Conservation (phyloP, 2,797 vertebrate species). For the Artibeus lituratus region DNA sequence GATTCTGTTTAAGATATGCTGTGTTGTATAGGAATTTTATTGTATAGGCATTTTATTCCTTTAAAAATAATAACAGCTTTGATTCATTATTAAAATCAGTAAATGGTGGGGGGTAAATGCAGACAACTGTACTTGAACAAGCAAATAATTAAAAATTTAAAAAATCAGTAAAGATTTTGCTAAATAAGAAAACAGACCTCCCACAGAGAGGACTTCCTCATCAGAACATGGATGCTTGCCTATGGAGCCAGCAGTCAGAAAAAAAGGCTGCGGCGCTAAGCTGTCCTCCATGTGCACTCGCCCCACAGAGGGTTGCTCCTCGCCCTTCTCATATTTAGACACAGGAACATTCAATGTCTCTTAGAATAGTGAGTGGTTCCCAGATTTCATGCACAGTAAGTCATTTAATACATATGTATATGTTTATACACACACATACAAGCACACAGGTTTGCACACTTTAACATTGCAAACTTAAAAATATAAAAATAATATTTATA, state of each 20-base stretch:
- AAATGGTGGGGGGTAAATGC: background rate
- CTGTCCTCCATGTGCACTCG: background rate
- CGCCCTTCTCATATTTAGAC: background rate
- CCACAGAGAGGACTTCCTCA: background rate
- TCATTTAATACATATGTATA: background rate
- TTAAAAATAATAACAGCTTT: background rate
- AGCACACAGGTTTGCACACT: background rate
- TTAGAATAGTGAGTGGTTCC: background rate
- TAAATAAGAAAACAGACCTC: background rate
- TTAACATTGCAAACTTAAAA: constrained; percentile 17
- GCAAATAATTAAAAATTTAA: too few species aligned
- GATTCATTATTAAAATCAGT: constrained; percentile 30
- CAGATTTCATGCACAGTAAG: background rate
- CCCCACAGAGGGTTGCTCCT: background rate
- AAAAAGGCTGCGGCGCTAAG: background rate
- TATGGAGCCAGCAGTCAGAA: background rate
- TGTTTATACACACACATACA: background rate
- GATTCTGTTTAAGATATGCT: background rate
- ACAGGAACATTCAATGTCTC: background rate
- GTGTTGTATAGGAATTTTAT: background rate
- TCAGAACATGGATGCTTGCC: background rate
- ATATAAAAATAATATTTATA: background rate
- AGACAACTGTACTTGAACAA: too few species aligned
- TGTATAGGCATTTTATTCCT: background rate
- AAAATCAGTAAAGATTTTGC: constrained; percentile 19